Base-by-base conservation (phyloP, 1,140 invertebrate species). In the Euwallacea fornicatus region DNA sequence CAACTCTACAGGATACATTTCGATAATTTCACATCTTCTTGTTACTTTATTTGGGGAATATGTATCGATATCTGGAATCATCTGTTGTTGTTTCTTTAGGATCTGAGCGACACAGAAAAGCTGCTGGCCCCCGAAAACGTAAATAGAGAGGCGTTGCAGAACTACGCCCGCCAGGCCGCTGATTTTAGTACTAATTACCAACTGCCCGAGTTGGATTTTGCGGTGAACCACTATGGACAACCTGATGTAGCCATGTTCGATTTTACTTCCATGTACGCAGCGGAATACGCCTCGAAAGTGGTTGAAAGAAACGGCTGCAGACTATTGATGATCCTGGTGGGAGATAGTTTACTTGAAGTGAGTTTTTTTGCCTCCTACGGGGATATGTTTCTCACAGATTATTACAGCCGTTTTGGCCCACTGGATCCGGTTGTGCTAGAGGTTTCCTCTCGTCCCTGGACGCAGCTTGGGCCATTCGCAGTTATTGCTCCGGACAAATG, bases 171-270 rank as follows among this genome's bases (percentile, higher is more conserved):
- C 60, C 95, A 99, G 82, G 98, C 97, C 0, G 98, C 98, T 0
- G 89, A 97, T 79, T 98, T 98, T 84, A 96, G 96, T 6, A 99
- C 98, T 0, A 90, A 95, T 80, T 92, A 95, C 80, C 89, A 93
- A 80, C 88, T 99, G 83, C 91, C 93, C 43, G 86, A 92, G 72
- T 84, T 95, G 69, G 95, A 98, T 80, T 99, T 98, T 84, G 97
- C 98, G 1, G 92, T 98, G 0, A 99, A 99, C 85, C 96, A 98
- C 83, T 98, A 97, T 81, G 95, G 96, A 2, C 93, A 98, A 81
- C 93, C 96, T 2, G 98, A 99, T 83, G 94, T 99, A 0, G 96
- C 97, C n/a, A 96, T 99, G 89, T 99, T 99, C 83, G 98, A 99
- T 83, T 99, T 99, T 81, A 99, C 98, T 0, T 97, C 96, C 0